Evolutionary conservation across 1,140 invertebrate species (phyloP).

Genomic region (Meloidogyne hapla): DNA sequence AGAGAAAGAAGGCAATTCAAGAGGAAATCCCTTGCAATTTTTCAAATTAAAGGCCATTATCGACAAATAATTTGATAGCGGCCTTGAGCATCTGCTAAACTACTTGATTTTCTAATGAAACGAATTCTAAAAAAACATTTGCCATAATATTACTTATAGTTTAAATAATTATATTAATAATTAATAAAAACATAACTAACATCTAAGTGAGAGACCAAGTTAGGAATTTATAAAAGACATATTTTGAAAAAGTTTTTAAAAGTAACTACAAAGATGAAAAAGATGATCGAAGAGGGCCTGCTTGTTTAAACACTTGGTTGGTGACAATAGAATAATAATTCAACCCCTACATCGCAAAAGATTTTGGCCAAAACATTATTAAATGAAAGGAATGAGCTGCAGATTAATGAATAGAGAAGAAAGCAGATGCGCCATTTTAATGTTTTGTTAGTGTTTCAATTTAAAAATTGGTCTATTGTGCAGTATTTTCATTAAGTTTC

Average conservation of each 20-base stretch:
- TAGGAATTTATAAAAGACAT: too few species aligned
- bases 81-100: not conserved
- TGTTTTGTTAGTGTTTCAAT: not conserved
- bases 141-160: too few species aligned
- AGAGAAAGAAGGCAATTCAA: not conserved
- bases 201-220: too few species aligned
- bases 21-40: not conserved
- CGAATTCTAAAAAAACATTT: too few species aligned
- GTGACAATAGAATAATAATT: slow-evolving; percentile 3
- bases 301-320: not conserved
- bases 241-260: too few species aligned
- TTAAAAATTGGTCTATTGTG: too few species aligned
- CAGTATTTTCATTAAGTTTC: not conserved
- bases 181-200: too few species aligned
- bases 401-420: not conserved
- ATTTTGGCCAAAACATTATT: slow-evolving; percentile 1
- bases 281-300: not conserved
- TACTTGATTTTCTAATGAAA: too few species aligned
- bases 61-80: not conserved
- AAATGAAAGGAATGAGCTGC: not conserved
- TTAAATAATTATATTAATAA: too few species aligned
- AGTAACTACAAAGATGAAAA: not conserved
- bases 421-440: not conserved
- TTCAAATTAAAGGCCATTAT: not conserved
- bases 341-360: not conserved